Conservation (phyloP, 2,113 vertebrate species). For the Gallinago jamesoni region DNA sequence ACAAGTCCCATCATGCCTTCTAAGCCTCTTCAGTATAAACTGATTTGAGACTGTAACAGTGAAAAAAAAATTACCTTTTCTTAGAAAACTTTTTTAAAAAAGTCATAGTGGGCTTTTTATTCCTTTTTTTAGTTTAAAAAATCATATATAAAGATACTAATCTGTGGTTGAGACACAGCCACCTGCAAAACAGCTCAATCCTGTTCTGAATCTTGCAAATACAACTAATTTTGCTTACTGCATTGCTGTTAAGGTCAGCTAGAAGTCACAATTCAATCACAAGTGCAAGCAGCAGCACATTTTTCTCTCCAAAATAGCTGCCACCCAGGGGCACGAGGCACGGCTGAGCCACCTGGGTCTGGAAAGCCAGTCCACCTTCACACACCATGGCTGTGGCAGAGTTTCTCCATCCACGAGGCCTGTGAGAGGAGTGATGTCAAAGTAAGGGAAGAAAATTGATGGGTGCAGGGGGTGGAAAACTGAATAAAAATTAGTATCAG, state of each 20-base stretch:
- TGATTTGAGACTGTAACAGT: neutral
- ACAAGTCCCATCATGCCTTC: constrained; percentile 8
- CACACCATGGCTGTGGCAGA: neutral
- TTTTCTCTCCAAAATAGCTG: constrained; percentile 11
- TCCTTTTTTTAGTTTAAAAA: neutral
- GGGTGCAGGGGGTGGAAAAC: neutral
- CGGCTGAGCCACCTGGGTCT: neutral
- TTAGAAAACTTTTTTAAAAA: neutral
- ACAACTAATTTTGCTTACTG: neutral
- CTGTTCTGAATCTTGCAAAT: neutral
- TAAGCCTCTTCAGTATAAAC: neutral
- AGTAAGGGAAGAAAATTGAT: neutral
- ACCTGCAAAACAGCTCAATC: neutral
- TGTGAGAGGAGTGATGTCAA: neutral
- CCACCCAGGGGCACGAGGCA: neutral
- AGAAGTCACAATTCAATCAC: neutral
- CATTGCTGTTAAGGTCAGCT: neutral
- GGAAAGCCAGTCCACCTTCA: neutral
- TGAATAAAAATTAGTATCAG: neutral
- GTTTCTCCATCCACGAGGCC: neutral
- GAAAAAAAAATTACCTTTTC: neutral
- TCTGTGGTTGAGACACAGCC: neutral
- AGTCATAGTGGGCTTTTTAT: neutral
- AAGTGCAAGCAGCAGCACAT: neutral
- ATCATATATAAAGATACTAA: neutral